phyloP scores from a whole-genome alignment of 2,888 invertebrate species.

The Caenorhabditis sp. region DNA sequence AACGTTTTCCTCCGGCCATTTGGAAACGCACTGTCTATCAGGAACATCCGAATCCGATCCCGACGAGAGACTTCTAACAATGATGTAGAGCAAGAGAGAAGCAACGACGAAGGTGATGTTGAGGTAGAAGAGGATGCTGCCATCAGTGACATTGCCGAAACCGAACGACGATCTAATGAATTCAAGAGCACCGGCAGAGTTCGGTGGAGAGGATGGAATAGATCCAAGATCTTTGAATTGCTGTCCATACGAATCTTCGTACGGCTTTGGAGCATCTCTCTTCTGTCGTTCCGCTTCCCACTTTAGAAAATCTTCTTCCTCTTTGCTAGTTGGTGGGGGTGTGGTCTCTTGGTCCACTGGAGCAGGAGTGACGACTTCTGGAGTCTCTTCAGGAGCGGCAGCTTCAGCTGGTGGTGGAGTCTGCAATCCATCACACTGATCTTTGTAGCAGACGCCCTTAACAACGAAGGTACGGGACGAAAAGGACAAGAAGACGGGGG shows the following conservation, averaged over 20 bases:
- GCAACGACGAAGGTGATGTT: constrained; percentile 64
- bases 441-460: constrained; percentile 65
- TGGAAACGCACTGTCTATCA: constrained; percentile 64
- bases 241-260: constrained; percentile 44
- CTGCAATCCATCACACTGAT: constrained; percentile 64
- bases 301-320: constrained; percentile 55
- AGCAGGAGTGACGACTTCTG: constrained; percentile 13
- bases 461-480: constrained; percentile 13
- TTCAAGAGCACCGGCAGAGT: constrained; percentile 31
- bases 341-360: constrained; percentile 29
- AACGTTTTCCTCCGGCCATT: background rate
- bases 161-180: constrained; percentile 31
- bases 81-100: constrained; percentile 58
- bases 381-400: constrained; percentile 23
- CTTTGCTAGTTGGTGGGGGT: constrained; percentile 20
- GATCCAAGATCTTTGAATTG: constrained; percentile 30
- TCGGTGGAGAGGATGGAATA: constrained; percentile 12
- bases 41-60: constrained; percentile 57
- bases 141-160: constrained; percentile 52
- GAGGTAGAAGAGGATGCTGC: constrained; percentile 59
- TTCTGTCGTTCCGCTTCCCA: constrained; percentile 48
- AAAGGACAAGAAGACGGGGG: background rate
- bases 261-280: constrained; percentile 31
- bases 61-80: constrained; percentile 57
- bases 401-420: constrained; percentile 25